A percentile compares a stretch with the other conserved stretches of the same genome.
Conservation (phyloP, 2,113 vertebrate genomes). For the Engystomops pustulosus region DNA sequence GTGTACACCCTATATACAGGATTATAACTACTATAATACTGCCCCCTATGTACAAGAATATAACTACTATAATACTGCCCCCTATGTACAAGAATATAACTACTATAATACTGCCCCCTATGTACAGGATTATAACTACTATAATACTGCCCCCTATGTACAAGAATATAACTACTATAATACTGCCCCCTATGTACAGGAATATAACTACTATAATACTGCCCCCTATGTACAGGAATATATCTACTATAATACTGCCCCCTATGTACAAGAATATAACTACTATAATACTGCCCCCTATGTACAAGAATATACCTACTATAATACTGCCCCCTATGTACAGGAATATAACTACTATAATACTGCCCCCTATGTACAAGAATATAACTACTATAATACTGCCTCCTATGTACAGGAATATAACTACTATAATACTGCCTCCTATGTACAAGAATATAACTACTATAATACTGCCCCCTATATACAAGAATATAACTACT, state of each 20-base stretch:
- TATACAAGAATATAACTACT: constrained; percentile 1
- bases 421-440: constrained; percentile 1
- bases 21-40: constrained; percentile 13
- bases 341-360: constrained; percentile 5
- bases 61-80: constrained; percentile 1
- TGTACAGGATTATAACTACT: constrained; percentile 3
- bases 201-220: neutral
- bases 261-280: neutral
- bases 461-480: neutral
- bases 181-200: neutral
- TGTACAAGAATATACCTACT: neutral
- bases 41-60: neutral
- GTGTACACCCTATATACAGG: neutral
- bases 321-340: neutral
- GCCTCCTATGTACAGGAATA: neutral
- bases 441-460: neutral
- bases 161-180: constrained; percentile 6
- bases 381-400: neutral
- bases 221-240: neutral
- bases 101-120: constrained; percentile 2
- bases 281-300: neutral
- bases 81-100: constrained; percentile 9
- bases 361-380: neutral
- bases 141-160: constrained; percentile 2
- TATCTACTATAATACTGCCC: constrained; percentile 1